These are phyloP conservation scores for Himalopsyche kuldschensis DNA, from an alignment of 2,888 invertebrate genomes.

Conservation along the genomic window DNA sequence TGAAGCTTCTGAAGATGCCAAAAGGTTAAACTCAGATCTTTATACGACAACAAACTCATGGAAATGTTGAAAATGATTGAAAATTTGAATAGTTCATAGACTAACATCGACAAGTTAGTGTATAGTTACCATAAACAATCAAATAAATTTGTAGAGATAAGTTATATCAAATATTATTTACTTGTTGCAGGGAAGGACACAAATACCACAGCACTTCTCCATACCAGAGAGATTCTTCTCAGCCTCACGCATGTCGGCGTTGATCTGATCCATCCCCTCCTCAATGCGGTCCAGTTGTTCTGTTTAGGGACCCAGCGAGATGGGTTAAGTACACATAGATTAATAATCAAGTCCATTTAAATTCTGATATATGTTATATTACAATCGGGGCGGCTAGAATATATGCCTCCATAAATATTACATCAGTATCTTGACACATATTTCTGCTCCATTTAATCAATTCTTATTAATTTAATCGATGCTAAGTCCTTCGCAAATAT, in stretches of 20 bases:
- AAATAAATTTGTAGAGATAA: background rate
- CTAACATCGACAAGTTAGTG: too few relatives aligned
- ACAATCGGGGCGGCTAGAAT: background rate
- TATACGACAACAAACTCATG: too few relatives aligned
- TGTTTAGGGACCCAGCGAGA: slow-evolving; percentile 50
- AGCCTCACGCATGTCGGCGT: slow-evolving; percentile 99
- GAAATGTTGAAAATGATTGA: too few relatives aligned
- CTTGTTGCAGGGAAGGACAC: slow-evolving; percentile 99
- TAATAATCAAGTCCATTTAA: background rate
- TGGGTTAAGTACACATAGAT: background rate
- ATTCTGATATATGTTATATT: background rate
- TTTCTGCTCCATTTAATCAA: too few relatives aligned
- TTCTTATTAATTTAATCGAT: too few relatives aligned
- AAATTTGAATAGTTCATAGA: too few relatives aligned
- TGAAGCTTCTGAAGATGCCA: too few relatives aligned
- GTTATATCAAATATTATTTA: slow-evolving; percentile 53
- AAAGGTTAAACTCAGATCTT: too few relatives aligned
- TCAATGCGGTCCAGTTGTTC: slow-evolving; percentile 99
- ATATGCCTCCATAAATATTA: background rate
- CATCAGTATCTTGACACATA: too few relatives aligned
- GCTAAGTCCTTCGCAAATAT: too few relatives aligned
- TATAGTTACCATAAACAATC: background rate
- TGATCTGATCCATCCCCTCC: slow-evolving; percentile 99
- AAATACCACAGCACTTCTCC: slow-evolving; percentile 99
- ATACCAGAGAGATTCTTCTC: slow-evolving; percentile 99